Base-by-base conservation (phyloP, 2,888 invertebrate genomes). In the Chrysolina haemoptera region DNA sequence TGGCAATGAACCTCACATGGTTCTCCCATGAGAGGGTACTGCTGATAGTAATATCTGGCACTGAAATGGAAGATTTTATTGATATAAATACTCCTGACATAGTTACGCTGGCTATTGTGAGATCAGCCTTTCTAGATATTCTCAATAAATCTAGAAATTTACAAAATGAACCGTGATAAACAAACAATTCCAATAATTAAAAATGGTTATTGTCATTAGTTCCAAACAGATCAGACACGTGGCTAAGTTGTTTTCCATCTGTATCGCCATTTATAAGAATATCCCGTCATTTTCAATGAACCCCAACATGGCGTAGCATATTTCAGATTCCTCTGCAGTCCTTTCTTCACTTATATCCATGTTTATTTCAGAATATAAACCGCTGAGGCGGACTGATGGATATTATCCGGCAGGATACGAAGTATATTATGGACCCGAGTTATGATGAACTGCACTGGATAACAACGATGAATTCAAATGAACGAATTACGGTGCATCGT, bases 321-420 rank as follows among this genome's bases (percentile, higher is more conserved):
- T 81, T 82, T 81, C 75, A 80, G 78, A 84, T 85, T 85, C 86
- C 84, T 79, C 73, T 73, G 81, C 79, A 82, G 82, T 80, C 82
- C 79, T 80, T 81, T 79, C 79, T 80, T 81, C 84, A 84, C 84
- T 85, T 85, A 85, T 85, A 82, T 83, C 84, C 81, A 82, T 85
- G 84, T 85, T 85, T 85, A 85, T 85, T 85, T 82, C 85, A 77
- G 77, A 74, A 76, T 72, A 74, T 75, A 75, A 72, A 75, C 69
- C 67, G 68, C 70, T 62, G 67, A 66, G 69, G 72, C 62, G 73
- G 70, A 74, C 71, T 67, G 68, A 71, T 71, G 75, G 73, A 71
- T 73, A 59, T 59, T 59, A 59, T 59, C 59, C 59, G 14, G 59
- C 35, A 59, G 72, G 74, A 73, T 73, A 66, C 71, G 71, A 64